These are phyloP conservation scores for Numenius arquata DNA, from an alignment of 2,113 vertebrate species.

Conservation along the genomic window DNA sequence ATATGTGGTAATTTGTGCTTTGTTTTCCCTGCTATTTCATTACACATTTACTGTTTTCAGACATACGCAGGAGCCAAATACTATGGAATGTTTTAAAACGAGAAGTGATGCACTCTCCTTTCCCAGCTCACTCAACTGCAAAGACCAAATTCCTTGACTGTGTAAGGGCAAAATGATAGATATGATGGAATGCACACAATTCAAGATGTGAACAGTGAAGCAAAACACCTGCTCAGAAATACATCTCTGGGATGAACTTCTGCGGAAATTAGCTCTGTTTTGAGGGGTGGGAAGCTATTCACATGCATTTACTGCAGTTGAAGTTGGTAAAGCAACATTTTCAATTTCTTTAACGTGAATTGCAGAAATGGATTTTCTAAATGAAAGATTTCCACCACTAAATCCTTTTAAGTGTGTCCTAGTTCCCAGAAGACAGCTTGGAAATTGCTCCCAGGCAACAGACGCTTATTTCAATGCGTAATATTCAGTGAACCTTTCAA, in stretches of 20 bases:
- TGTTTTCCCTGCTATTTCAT: constrained; percentile 51
- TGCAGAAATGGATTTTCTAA: constrained; percentile 70
- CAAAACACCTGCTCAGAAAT: constrained; percentile 30
- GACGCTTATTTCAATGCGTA: constrained; percentile 69
- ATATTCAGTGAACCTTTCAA: constrained; percentile 72
- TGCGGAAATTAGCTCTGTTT: constrained; percentile 51
- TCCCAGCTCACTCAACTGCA: constrained; percentile 34
- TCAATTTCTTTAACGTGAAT: constrained; percentile 64
- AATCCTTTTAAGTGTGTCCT: constrained; percentile 74
- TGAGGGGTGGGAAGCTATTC: constrained; percentile 13
- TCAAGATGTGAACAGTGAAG: constrained; percentile 19
- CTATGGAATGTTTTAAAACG: constrained; percentile 12
- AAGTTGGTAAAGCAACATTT: constrained; percentile 66
- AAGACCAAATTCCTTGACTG: constrained; percentile 10
- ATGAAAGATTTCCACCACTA: constrained; percentile 70
- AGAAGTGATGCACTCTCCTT: constrained; percentile 28
- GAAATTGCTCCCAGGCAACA: constrained; percentile 69
- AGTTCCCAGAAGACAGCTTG: constrained; percentile 64
- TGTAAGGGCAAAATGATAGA: constrained; percentile 1
- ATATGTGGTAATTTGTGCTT: constrained; percentile 37
- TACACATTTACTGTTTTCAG: constrained; percentile 43
- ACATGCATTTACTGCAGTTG: background rate
- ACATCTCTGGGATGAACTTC: constrained; percentile 13
- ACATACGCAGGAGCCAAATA: background rate
- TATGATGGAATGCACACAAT: background rate